Base-by-base conservation (phyloP, 2,797 vertebrate species). In the Echiichthys vipera region DNA sequence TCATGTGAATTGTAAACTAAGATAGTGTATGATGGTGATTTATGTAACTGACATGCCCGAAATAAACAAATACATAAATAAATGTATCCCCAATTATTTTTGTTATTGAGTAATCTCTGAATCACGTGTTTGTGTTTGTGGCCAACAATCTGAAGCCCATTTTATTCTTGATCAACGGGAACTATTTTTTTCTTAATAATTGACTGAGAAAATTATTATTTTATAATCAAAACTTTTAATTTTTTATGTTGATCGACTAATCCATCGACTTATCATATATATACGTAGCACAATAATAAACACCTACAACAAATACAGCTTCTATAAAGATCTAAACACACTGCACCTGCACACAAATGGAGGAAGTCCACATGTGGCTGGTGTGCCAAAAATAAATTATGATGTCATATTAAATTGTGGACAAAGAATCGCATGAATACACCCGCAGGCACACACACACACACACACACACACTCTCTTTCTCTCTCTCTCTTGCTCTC, bases 311-410 rank as follows among this genome's bases (percentile, higher is more conserved):
- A n/a, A 9, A 53, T 2, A 4, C 24, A 22, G 59, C 51, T 9
- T 57, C 40, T 65, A 32, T 6, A 32, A 66, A 66, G n/a, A n/a
- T n/a, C 29, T 7, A 32, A 70, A 70, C 34, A 74, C 64, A 22
- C 40, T 70, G 61, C 82, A 85, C 68, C 71, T 80, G 76, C 67
- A 86, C 53, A 81, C 62, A 83, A 83, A 81, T 3, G 37, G 47
- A 81, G 81, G 81, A 87, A 80, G 75, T 54, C 74, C 58, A 77
- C 62, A 66, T 68, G 66, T 36, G 58, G 47, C 24, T 51, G 50
- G 56, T 49, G 11, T 25, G 77, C 82, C 81, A 77, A 80, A 86
- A 89, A 83, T 84, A 87, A 80, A 51, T 63, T 1, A 78, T 87
- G 82, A 89, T 65, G 75, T 87, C 81, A 89, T 80, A 6, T 59